Evolutionary conservation across 2,113 vertebrate species (phyloP).

Genomic region (Silurus glanis): DNA sequence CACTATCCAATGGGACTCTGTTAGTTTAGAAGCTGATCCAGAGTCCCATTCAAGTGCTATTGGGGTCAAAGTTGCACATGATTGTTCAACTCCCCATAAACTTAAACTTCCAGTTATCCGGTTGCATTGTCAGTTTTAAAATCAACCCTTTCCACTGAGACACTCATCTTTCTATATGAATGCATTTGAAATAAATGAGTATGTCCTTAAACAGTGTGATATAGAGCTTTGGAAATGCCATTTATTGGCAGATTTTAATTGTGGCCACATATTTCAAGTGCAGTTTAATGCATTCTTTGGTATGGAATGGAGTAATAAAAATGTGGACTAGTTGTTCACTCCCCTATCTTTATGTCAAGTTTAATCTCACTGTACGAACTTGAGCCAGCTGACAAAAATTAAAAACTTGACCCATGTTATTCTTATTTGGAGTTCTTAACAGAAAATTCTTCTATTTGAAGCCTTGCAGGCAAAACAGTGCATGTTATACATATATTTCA

Average conservation of each 20-base stretch:
- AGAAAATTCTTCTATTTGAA: neutral
- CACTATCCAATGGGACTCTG: neutral
- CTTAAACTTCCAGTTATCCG: neutral
- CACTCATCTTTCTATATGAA: neutral
- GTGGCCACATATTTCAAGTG: neutral
- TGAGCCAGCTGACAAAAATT: neutral
- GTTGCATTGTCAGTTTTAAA: neutral
- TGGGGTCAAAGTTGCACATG: neutral
- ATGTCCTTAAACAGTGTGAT: neutral
- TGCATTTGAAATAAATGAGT: neutral
- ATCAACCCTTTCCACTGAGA: neutral
- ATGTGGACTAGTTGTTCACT: neutral
- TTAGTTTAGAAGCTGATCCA: neutral
- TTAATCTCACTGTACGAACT: neutral
- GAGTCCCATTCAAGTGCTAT: neutral
- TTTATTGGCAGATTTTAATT: neutral
- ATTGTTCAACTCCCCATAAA: neutral
- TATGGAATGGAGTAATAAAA: neutral
- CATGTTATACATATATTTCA: conserved; percentile 26
- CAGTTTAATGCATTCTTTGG: neutral
- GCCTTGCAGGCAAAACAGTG: neutral
- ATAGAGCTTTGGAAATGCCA: neutral
- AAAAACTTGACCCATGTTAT: neutral
- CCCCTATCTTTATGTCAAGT: neutral
- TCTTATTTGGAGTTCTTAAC: conserved; percentile 24